Conservation (phyloP, 2,797 vertebrate species). For the Vipera ursinii region DNA sequence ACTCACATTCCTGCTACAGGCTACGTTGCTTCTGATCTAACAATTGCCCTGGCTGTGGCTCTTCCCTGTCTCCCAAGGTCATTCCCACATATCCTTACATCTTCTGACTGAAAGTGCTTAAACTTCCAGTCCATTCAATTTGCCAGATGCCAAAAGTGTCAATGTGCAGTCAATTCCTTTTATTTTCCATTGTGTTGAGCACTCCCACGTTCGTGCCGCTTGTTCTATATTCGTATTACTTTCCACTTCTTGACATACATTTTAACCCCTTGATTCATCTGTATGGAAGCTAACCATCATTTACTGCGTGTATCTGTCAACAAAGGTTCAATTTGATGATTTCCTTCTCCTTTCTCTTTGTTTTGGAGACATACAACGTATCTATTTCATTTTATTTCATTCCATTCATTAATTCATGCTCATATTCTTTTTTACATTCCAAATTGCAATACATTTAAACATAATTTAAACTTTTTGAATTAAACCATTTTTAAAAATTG, state of each 20-base stretch:
- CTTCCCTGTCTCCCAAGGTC: neutral
- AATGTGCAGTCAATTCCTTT: neutral
- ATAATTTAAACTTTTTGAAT: too few species aligned
- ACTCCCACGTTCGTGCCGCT: neutral
- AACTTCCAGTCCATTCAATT: neutral
- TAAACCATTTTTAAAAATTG: neutral
- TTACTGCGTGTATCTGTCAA: neutral
- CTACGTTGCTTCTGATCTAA: neutral
- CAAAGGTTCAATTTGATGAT: neutral
- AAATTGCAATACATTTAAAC: neutral
- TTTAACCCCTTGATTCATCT: neutral
- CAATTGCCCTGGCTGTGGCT: neutral
- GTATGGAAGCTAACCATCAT: neutral
- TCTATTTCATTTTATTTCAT: neutral
- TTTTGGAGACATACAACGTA: neutral
- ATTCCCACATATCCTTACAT: neutral
- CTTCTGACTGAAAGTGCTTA: neutral
- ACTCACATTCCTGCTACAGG: neutral
- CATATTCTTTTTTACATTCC: neutral
- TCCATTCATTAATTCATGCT: neutral
- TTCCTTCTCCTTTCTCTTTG: neutral
- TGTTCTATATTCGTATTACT: neutral
- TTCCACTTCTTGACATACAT: neutral
- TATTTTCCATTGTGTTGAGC: neutral
- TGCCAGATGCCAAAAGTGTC: neutral